Evolutionary conservation across 2,113 vertebrate species (phyloP).

Genomic region (Stomatorhinus ivindoensis): DNA sequence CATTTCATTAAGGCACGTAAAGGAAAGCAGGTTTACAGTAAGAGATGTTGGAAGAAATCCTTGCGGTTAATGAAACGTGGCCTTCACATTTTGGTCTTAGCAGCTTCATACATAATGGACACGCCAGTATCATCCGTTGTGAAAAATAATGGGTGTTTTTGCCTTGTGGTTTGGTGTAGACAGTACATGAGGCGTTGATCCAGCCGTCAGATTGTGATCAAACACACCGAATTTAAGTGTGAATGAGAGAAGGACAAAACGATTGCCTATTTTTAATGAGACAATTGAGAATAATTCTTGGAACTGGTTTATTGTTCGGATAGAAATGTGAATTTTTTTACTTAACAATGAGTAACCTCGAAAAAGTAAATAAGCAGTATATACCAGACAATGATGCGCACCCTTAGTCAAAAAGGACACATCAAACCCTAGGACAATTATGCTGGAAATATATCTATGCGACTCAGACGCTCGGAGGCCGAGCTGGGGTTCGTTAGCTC

Average conservation of each 20-base stretch:
- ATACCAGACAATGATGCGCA: not conserved
- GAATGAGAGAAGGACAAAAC: not conserved
- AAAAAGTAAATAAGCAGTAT: not conserved
- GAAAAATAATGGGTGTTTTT: not conserved
- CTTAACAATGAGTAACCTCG: not conserved
- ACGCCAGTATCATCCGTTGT: not conserved
- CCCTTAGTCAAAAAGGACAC: not conserved
- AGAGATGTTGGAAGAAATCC: not conserved
- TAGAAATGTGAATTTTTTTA: not conserved
- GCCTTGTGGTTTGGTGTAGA: not conserved
- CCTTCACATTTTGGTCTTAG: not conserved
- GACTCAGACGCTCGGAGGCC: not conserved
- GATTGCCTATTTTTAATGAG: not conserved
- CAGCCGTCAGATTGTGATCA: not conserved
- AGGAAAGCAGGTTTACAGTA: not conserved
- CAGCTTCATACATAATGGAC: not conserved
- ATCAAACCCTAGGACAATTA: not conserved
- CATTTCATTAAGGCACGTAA: conserved; percentile 3
- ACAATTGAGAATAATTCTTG: not conserved
- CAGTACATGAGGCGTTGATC: not conserved
- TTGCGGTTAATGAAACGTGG: not conserved
- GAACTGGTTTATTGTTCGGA: not conserved
- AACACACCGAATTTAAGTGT: not conserved
- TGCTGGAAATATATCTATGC: not conserved
- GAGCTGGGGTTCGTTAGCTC: not conserved